Conservation (phyloP, 2,797 vertebrate genomes). For the Meriones psammophilus region DNA sequence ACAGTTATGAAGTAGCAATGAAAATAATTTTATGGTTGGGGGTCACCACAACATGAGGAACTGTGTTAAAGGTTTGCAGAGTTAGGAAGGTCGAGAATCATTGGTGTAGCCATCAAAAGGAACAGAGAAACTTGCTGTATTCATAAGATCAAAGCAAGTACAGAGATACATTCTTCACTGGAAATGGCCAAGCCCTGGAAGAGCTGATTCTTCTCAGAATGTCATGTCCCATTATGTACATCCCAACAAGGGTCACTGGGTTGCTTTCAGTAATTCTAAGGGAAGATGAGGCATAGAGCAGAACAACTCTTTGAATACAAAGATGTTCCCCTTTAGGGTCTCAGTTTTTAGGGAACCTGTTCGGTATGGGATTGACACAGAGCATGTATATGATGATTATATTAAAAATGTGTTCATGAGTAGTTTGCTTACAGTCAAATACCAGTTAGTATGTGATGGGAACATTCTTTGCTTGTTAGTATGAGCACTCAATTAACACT, state of each 20-base stretch:
- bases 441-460: not conserved
- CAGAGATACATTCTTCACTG: not conserved
- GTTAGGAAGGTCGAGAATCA: not conserved
- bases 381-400: not conserved
- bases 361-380: too few relatives aligned
- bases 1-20: not conserved
- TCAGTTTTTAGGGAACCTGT: not conserved
- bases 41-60: not conserved
- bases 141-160: not conserved
- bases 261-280: not conserved
- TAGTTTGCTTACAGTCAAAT: not conserved
- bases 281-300: not conserved
- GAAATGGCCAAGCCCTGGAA: too few relatives aligned
- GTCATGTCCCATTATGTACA: too few relatives aligned
- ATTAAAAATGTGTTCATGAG: not conserved
- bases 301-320: not conserved
- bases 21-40: not conserved
- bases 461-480: not conserved
- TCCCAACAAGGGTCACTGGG: rapidly evolving
- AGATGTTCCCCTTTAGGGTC: too few relatives aligned
- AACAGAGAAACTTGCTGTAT: not conserved
- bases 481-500: not conserved
- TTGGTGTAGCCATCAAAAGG: not conserved
- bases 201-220: not conserved
- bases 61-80: not conserved